Percentiles rank a stretch among this genome's conserved stretches.
Evolutionary conservation across 2,888 invertebrate species (phyloP).

Genomic region (Himalopsyche tibetana): DNA sequence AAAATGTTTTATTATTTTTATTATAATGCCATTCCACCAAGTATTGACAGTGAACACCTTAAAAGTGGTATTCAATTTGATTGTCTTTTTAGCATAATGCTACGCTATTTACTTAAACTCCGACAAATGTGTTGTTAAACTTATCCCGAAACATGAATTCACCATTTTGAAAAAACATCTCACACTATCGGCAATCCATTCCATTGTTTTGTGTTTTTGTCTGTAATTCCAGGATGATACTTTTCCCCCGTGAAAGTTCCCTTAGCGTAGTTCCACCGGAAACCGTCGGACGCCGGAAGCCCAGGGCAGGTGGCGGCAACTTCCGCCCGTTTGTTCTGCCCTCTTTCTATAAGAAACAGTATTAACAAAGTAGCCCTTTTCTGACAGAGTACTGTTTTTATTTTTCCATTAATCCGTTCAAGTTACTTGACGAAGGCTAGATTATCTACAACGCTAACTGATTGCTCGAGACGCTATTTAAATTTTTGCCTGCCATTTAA

Average conservation of each 20-base stretch:
- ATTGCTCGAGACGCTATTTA: too few species aligned
- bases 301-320: conserved; percentile 57
- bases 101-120: too few species aligned
- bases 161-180: too few species aligned
- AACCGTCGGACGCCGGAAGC: conserved; percentile 53
- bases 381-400: conserved; percentile 45
- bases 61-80: too few species aligned
- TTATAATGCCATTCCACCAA: too few species aligned
- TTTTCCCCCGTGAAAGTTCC: conserved; percentile 7
- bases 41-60: too few species aligned
- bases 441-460: background rate
- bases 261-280: conserved; percentile 41
- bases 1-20: too few species aligned
- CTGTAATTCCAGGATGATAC: conserved; percentile 25
- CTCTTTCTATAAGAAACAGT: conserved; percentile 52
- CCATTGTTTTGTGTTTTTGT: background rate
- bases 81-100: too few species aligned
- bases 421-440: background rate
- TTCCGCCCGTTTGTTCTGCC: conserved; percentile 62
- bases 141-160: too few species aligned
- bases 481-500: too few species aligned
- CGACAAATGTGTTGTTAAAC: too few species aligned
- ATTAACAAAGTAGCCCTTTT: conserved; percentile 62
- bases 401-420: conserved; percentile 19
- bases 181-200: too few species aligned